Base-by-base conservation (phyloP, 1,140 invertebrate genomes). In the Mactra quadrangularis region DNA sequence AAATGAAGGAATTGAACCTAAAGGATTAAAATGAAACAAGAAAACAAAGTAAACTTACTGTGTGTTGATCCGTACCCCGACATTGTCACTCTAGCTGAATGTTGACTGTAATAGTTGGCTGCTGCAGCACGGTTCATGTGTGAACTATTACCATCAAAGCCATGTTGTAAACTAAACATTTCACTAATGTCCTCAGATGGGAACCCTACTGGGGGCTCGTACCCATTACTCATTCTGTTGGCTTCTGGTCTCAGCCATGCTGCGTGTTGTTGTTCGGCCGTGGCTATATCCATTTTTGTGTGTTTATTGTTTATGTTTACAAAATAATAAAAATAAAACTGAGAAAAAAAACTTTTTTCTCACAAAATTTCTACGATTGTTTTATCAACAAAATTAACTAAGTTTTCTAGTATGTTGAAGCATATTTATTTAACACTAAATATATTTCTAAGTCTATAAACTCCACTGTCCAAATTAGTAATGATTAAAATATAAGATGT, bases 211-310 rank as follows among this genome's bases (percentile, higher is more conserved):
- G 79, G 29, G 13, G 68, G 17, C 9, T 82, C 79, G 35, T 82
- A 82, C 57, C 70, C 71, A 29, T 52, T 52, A 35, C 55, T 33
- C 59, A 82, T 64, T 15, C 79, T 55, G 31, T 70, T 50, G 19
- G 55, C 35, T 7, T 82, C 79, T 25, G 66, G 79, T 19, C 79
- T 25, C 47, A 82, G 31, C 79, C 79, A 82, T 9, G 79, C 79
- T n/a, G 79, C 59, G 59, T 82, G 79, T 38, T 82, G 79, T 55
- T 74, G 79, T 45, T 82, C 79, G 27, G 70, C 52, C 33, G 71
- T 74, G 22, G 77, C 77, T 57, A 81, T 59, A 59, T 81, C 77
- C 77, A 81, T 81, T 70, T n/a, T n/a, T n/a, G n/a, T n/a, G 27
- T 35, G 19, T 35, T 68, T 55, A 25, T 38, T 68, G 17, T 60